These are phyloP conservation scores for Philhelius pedissequus DNA, from an alignment of 2,888 invertebrate genomes.

Conservation along the genomic window DNA sequence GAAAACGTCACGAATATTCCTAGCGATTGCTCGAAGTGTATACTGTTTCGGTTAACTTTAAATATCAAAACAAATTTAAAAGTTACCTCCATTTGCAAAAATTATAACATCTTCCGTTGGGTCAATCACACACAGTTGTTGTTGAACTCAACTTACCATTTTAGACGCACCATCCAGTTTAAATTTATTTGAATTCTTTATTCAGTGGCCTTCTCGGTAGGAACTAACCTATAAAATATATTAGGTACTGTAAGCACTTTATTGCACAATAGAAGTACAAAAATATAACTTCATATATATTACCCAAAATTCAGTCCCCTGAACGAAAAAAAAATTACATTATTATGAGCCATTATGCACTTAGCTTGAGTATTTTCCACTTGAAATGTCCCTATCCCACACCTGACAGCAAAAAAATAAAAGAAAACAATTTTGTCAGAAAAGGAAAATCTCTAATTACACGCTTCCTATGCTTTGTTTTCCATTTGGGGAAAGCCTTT, in stretches of 20 bases:
- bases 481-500: slow-evolving; percentile 32
- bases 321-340: slow-evolving; percentile 11
- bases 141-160: too few species aligned
- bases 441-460: slow-evolving; percentile 61
- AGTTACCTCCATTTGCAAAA: too few species aligned
- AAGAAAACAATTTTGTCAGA: not conserved
- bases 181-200: too few species aligned
- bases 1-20: too few species aligned
- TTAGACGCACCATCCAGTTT: too few species aligned
- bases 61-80: too few species aligned
- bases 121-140: too few species aligned
- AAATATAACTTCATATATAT: slow-evolving; percentile 7
- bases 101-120: too few species aligned
- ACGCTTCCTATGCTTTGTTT: slow-evolving; percentile 55
- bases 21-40: too few species aligned
- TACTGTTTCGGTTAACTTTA: too few species aligned
- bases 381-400: slow-evolving; percentile 38
- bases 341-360: slow-evolving; percentile 66
- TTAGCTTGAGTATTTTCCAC: slow-evolving; percentile 63
- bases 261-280: not conserved
- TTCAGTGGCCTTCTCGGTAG: too few species aligned
- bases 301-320: not conserved
- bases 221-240: not conserved
- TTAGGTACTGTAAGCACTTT: not conserved
- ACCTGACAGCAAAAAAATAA: not conserved